Conservation (phyloP, 2,888 invertebrate species). For the Chrysolina oricalcia region DNA sequence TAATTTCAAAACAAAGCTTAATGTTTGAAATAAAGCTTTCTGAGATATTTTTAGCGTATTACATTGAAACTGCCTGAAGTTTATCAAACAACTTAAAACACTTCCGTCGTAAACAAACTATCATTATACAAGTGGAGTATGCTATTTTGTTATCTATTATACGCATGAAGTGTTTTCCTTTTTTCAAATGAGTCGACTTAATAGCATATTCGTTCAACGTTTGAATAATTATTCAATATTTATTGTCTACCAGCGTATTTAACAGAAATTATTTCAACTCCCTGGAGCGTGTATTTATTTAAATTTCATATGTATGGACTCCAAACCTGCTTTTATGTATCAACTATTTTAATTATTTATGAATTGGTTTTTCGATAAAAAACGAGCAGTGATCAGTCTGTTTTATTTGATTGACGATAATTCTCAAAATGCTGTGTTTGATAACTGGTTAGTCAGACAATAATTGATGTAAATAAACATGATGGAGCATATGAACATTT, state of each 20-base stretch:
- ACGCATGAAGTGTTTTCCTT: constrained; percentile 25
- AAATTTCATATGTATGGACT: constrained; percentile 19
- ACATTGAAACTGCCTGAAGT: neutral
- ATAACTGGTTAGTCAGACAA: neutral
- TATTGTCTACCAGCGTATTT: constrained; percentile 4
- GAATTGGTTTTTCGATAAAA: constrained; percentile 12
- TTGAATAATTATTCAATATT: constrained; percentile 23
- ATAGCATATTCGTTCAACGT: constrained; percentile 25
- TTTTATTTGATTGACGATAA: constrained; percentile 16
- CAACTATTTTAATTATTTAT: constrained; percentile 23
- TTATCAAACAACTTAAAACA: neutral
- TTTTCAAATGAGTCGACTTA: constrained; percentile 32
- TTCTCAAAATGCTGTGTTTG: neutral
- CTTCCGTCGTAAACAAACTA: constrained; percentile 1
- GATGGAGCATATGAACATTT: neutral
- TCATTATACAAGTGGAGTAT: constrained; percentile 3
- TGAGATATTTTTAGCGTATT: too few relatives aligned
- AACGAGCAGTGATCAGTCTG: neutral
- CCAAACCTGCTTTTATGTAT: constrained; percentile 10
- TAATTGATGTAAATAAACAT: neutral
- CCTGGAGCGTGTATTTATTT: constrained; percentile 8
- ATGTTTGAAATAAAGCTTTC: too few relatives aligned
- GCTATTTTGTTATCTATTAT: constrained; percentile 22
- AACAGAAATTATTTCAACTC: constrained; percentile 17
- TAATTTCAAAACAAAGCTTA: too few relatives aligned